These are phyloP conservation scores for Baryphthengus martii DNA, from an alignment of 2,113 vertebrate genomes.

Conservation along the genomic window DNA sequence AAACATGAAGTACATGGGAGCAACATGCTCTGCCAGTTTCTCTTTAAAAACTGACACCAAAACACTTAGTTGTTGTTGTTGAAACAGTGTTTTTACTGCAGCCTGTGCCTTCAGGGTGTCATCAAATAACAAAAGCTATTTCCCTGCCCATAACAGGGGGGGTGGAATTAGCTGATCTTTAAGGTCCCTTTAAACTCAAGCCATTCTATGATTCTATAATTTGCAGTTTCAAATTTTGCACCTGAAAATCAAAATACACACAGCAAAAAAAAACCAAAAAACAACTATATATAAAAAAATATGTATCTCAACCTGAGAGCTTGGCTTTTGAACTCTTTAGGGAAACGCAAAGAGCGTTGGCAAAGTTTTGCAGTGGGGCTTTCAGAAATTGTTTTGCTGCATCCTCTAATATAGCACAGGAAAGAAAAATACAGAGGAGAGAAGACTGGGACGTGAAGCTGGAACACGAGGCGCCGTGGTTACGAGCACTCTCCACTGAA, in stretches of 20 bases:
- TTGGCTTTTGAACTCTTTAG: not conserved
- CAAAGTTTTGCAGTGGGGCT: not conserved
- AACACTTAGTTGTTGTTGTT: not conserved
- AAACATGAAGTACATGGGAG: not conserved
- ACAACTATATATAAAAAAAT: too few species aligned
- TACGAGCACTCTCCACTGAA: not conserved
- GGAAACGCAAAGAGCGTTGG: not conserved
- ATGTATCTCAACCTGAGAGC: not conserved
- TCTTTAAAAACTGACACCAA: not conserved
- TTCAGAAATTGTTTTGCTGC: not conserved
- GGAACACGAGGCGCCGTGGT: not conserved
- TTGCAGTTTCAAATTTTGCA: not conserved
- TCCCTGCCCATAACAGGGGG: too few species aligned
- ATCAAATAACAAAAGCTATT: not conserved
- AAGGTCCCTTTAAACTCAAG: too few species aligned
- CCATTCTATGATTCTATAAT: too few species aligned
- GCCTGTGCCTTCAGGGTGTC: not conserved
- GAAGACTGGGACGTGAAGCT: not conserved
- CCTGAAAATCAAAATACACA: not conserved
- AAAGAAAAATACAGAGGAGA: not conserved
- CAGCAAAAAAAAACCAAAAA: not conserved
- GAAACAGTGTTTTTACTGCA: not conserved
- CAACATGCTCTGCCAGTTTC: not conserved
- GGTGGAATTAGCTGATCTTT: too few species aligned
- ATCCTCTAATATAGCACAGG: not conserved